Evolutionary conservation across 2,888 invertebrate species (phyloP), one percentile per base, ranked within the genome.

Genomic region (Stegophylla sp.): DNA sequence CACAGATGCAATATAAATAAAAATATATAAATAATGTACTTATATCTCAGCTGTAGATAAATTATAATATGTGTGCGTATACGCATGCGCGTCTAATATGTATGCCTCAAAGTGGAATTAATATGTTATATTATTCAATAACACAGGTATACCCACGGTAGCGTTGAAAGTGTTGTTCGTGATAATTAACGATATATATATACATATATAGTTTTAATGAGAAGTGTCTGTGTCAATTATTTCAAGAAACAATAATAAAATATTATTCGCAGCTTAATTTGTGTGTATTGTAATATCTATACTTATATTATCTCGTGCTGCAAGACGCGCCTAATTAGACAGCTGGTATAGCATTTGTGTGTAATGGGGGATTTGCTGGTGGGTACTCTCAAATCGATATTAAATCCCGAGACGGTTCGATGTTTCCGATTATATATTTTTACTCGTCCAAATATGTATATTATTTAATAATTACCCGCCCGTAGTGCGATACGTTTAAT

Each of bases 311-410:
- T 34, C 34, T 34, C 20, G n/a, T n/a, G 23, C 56, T 56, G 56
- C 9, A 15, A 20, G 34, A 34, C 34, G 34, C 34, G 34, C 34
- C 34, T 34, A 34, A 34, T 34, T 34, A 34, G 34, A 34, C 7
- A 7, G 7, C 34, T 3, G 34, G 4, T 3, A 7, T 7, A 34
- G 7, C 7, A 34, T 34, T n/a, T n/a, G n/a, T n/a, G n/a, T 5
- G 34, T 34, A 34, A 7, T 34, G 3, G 23, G 56, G 13, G 45
- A 34, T 17, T 17, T 15, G 15, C 23, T 66, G 10, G 43, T n/a
- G n/a, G n/a, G n/a, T n/a, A n/a, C n/a, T n/a, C n/a, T n/a, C 23
- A 66, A 66, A 66, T 66, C 45, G 51, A 69, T 69, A 69, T 69
- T 20, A 51, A 28, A 51, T 13, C 20, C 51, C 28, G 26, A 34